Conservation (phyloP, 2,113 vertebrate genomes). For the Paradoxurus hermaphroditus region DNA sequence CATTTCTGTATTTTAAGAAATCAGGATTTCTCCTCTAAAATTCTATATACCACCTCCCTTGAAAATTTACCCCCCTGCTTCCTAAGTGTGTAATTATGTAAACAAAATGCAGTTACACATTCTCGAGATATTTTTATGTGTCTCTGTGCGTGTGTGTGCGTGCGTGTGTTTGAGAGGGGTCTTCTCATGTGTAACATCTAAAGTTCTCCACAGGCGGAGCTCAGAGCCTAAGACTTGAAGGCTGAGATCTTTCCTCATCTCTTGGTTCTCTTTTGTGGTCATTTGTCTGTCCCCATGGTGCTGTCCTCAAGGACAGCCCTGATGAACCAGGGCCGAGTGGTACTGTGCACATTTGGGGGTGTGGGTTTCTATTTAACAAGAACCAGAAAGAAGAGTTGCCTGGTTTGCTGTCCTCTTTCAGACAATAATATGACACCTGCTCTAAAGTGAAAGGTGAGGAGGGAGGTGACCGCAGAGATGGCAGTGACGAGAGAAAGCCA, state of each 20-base stretch:
- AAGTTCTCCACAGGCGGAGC: neutral
- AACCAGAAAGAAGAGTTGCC: neutral
- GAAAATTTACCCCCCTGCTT: neutral
- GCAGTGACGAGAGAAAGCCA: neutral
- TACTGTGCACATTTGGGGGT: neutral
- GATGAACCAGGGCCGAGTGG: too few species aligned
- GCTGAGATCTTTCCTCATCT: neutral
- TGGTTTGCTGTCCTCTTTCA: neutral
- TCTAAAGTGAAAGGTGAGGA: neutral
- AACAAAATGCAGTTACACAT: neutral
- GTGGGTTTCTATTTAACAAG: neutral
- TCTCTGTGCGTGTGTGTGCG: neutral
- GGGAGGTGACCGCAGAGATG: fast-evolving
- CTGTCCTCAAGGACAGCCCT: neutral
- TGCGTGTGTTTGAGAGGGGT: neutral
- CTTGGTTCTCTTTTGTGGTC: neutral
- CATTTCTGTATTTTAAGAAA: neutral
- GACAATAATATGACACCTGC: neutral
- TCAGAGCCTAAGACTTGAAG: neutral
- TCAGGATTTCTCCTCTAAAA: neutral
- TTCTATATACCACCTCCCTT: neutral
- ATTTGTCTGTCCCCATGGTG: neutral
- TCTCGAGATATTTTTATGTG: neutral
- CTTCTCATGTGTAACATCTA: neutral
- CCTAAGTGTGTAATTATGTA: neutral